Evolutionary conservation across 1,140 invertebrate species (phyloP), one percentile per base, ranked within the genome.

Genomic region (Microvelia longipes): DNA sequence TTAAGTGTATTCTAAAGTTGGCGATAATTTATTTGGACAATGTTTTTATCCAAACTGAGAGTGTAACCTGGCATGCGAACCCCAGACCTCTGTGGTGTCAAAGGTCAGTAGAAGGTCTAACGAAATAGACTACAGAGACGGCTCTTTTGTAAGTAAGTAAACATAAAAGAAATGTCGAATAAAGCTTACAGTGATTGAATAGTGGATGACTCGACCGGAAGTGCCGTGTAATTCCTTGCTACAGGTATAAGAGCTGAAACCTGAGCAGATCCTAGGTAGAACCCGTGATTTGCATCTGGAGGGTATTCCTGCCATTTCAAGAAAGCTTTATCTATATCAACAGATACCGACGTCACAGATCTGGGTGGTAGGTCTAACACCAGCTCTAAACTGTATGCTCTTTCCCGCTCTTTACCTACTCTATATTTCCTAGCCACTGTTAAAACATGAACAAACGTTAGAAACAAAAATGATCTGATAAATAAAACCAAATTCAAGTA

Each of bases 301-400:
- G 96, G 96, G 82, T 98, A 98, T 81, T 98, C 96, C 76, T 96
- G 92, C 95, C 96, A 98, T 80, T 97, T 98, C 0, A 98, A 83
- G 77, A 98, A 94, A 27, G 93, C 88, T 80, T 93, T 93, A 78
- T 98, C 92, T 82, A 97, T 95, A 74, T 96, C 88, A 69, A 97
- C 85, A 14, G 86, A 90, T 65, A 98, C 84, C 71, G 89, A 86
- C 1, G 91, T 93, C 0, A 88, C 85, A 0, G 92, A 91, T 72
- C 86, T 84, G 0, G 92, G 83, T 19, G 92, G 92, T 70, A 98
- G 79, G 71, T 82, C 83, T 29, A 98, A 79, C 0, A 91, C 83
- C 15, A 98, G 78, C 81, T 99, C 96, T n/a, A 98, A 80, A 76
- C 94, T 92, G 77, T 95, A 92, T 1, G 94, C 88, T 69, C 87